Conservation (phyloP, 2,888 invertebrate species). For the Mellilla xanthometata region DNA sequence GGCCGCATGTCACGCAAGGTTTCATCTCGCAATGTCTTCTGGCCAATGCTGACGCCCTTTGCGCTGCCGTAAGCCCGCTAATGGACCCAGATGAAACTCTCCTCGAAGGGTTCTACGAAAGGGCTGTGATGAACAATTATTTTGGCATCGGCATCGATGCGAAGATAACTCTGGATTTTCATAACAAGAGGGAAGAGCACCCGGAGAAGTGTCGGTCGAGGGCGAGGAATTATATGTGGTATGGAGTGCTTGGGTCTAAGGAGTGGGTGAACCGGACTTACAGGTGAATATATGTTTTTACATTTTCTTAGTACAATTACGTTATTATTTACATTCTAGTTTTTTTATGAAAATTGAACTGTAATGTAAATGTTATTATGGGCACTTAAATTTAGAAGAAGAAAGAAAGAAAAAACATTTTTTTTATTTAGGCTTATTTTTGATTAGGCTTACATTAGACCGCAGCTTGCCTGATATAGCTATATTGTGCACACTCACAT, state of each 20-base stretch:
- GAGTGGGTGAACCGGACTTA: conserved; percentile 94
- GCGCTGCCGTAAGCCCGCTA: conserved; percentile 97
- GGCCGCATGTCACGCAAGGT: conserved; percentile 92
- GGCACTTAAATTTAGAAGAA: too few relatives aligned
- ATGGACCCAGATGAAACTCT: conserved; percentile 96
- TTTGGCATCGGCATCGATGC: conserved; percentile 99
- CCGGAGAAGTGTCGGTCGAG: conserved; percentile 97
- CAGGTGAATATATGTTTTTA: conserved; percentile 71
- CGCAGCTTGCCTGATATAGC: too few relatives aligned
- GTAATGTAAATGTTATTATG: too few relatives aligned
- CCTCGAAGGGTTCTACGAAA: conserved; percentile 94
- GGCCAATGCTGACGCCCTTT: conserved; percentile 97
- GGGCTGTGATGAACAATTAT: conserved; percentile 99
- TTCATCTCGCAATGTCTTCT: conserved; percentile 97
- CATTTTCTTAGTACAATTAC: too few relatives aligned
- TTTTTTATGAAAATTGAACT: too few relatives aligned
- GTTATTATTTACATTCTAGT: too few relatives aligned
- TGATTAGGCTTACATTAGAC: too few relatives aligned
- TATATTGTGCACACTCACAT: too few relatives aligned
- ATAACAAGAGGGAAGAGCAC: conserved; percentile 97
- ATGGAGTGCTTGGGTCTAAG: conserved; percentile 90
- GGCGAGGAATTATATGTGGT: conserved; percentile 98
- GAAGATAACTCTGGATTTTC: conserved; percentile 98
- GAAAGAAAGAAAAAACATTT: too few relatives aligned
- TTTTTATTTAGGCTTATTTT: too few relatives aligned